Evolutionary conservation across 2,797 vertebrate species (phyloP), one percentile per base, ranked within the genome.

Genomic region (Galaxias olidus): DNA sequence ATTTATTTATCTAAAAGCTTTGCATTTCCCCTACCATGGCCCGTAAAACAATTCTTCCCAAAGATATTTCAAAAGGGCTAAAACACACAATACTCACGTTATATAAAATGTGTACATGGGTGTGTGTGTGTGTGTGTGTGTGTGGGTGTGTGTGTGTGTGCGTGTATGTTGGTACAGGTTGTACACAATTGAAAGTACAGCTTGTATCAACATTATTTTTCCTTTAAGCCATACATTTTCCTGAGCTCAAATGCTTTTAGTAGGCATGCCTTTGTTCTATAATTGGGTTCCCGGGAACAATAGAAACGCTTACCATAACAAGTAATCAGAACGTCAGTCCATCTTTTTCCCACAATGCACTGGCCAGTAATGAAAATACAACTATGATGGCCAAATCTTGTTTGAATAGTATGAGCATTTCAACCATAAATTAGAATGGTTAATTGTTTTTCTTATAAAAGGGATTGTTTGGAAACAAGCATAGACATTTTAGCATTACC

Each of bases 211-310:
- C 56, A 56, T 41, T 67, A 44, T 53, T 1, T 74, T 80, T 80
- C 59, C 60, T 70, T 65, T 47, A 62, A 65, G 68, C 57, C 70
- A 71, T 69, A 76, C 61, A 74, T 77, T 77, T 76, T 69, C 69
- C 75, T 61, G 49, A 74, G 61, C 66, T 67, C 43, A 60, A 77
- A 75, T 54, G 56, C 48, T 73, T 76, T 70, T 47, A 67, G 61
- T 47, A 62, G 56, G 13, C 68, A 65, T 75, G 51, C 65, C 71
- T 83, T 85, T 84, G 78, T 83, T 81, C 79, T 69, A 8, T 75
- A 68, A 84, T 78, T 82, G 71, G 76, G 80, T 76, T 81, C 68
- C 65, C 44, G 56, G 1, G 59, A 84, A 85, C 76, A 86, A 84
- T 78, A 65, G 65, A 71, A 80, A 76, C 63, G 72, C 79, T 79